phyloP scores from a whole-genome alignment of 2,797 vertebrate species.

The Chiroxiphia lanceolata region DNA sequence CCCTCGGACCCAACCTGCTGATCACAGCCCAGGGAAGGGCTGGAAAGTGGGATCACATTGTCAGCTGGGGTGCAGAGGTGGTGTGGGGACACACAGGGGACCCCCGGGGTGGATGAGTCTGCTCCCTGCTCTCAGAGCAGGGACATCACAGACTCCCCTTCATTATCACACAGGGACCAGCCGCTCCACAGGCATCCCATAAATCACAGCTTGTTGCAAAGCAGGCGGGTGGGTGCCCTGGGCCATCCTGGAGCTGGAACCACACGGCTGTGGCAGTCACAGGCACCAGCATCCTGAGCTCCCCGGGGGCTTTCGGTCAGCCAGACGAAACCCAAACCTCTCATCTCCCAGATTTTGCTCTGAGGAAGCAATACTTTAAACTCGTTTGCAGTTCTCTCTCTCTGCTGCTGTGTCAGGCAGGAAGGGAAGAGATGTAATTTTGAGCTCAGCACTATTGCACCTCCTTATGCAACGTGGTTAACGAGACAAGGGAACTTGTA shows the following conservation, averaged over 20 bases:
- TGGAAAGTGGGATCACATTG: neutral
- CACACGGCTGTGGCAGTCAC: accelerated
- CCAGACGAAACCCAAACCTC: neutral
- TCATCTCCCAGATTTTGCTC: neutral
- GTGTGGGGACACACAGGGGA: neutral
- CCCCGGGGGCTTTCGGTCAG: neutral
- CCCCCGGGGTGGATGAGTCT: neutral
- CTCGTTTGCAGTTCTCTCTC: neutral
- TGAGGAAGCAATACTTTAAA: neutral
- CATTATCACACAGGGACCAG: neutral
- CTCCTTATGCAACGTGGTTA: neutral
- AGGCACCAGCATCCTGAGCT: neutral
- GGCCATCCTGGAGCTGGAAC: accelerated
- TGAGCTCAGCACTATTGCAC: neutral
- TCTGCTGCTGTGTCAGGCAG: neutral
- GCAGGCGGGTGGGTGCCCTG: neutral
- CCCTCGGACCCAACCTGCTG: neutral
- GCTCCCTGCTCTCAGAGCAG: neutral
- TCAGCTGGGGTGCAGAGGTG: neutral
- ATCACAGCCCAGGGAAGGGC: neutral
- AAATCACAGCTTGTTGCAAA: neutral
- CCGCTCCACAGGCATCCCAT: neutral
- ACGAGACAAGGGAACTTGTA: neutral
- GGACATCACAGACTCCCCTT: neutral
- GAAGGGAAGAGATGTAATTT: neutral